Base-by-base conservation (phyloP, 2,888 invertebrate genomes). In the Erynnis tages region DNA sequence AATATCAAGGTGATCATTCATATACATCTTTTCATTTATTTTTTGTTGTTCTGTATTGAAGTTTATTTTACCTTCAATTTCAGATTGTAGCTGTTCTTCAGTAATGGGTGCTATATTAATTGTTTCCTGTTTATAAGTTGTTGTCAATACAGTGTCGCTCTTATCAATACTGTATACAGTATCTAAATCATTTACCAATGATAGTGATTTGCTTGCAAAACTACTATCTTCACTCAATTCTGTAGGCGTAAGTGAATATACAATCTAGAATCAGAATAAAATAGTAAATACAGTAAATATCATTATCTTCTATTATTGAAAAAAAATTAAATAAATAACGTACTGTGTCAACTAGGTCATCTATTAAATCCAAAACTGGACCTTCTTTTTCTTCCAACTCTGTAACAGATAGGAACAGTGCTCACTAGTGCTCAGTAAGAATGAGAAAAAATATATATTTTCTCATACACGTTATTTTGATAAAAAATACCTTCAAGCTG, bases 381-480 rank as follows among this genome's bases (percentile, higher is more conserved):
- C 86, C 86, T 61, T 79, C 82, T 67, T 79, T 66, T 56, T 83
- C 79, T 59, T 87, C 82, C 32, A 89, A 63, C 41, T 88, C 88
- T 88, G 67, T 56, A 70, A 69, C 16, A 11, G 4, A n/a, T 16
- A 5, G 7, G 10, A n/a, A 19, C 5, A 4, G 30, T 0, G 16
- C 3, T 32, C 13, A 8, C 10, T 5, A 29, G n/a, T 13, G 23
- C n/a, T n/a, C n/a, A n/a, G n/a, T 40, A 8, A 13, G 5, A 8
- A 41, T 57, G 45, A 37, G 48, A 59, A 54, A 53, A 37, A 55
- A 45, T 25, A 30, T 34, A 30, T 14, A 47, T 46, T n/a, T 16
- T 21, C n/a, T 37, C 7, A 25, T 17, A 5, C 25, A 7, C 1
- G 3, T 27, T 27, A 7, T 11, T 10, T 30, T n/a, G 3, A 11